Conservation (phyloP, 2,113 vertebrate species). For the Atrichornis clamosus region DNA sequence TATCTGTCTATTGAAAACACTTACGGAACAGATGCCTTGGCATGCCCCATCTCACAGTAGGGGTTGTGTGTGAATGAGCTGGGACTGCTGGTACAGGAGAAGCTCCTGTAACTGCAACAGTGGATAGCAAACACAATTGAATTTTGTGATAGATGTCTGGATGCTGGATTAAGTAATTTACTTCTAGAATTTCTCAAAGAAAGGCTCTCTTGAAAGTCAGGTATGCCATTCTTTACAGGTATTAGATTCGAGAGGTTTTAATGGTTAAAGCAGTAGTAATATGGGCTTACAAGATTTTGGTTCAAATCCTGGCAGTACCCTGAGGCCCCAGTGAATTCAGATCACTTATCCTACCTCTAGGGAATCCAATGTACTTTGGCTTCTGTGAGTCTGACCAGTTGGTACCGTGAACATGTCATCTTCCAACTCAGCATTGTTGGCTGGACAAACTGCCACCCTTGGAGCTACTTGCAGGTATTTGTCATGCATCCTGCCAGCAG, state of each 20-base stretch:
- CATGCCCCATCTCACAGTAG: background rate
- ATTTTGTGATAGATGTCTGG: background rate
- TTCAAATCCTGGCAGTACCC: background rate
- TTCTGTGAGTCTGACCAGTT: constrained; percentile 9
- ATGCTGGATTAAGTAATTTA: background rate
- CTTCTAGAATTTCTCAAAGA: background rate
- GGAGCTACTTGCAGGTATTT: constrained; percentile 35
- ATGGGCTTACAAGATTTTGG: background rate
- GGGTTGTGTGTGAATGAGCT: background rate
- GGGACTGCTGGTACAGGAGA: background rate
- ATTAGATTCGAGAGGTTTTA: background rate
- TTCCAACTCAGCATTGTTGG: background rate
- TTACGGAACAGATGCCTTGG: background rate
- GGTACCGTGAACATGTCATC: background rate
- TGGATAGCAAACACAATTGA: background rate
- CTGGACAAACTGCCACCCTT: background rate
- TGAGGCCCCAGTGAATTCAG: background rate
- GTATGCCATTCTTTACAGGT: background rate
- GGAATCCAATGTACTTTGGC: background rate
- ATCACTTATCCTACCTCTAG: background rate
- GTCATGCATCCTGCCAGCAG: constrained; percentile 10
- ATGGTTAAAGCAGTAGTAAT: background rate
- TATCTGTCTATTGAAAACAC: background rate
- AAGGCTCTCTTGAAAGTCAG: background rate
- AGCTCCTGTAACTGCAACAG: background rate